Evolutionary conservation across 2,797 vertebrate genomes (phyloP).

Genomic region (Merluccius polli): DNA sequence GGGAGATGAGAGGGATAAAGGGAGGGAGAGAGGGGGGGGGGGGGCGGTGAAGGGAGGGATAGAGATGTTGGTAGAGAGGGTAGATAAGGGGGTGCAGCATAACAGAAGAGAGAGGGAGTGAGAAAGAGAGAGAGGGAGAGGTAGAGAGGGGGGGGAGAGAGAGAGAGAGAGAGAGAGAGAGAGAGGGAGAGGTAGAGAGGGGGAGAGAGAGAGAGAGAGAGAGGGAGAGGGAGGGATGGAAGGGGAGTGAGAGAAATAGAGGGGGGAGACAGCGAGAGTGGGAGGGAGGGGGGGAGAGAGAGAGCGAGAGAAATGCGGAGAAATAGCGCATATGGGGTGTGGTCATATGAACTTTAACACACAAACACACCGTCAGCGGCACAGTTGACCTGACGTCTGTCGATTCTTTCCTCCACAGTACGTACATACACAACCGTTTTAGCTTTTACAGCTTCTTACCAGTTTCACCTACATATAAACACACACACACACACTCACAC

Average conservation of each 20-base stretch:
- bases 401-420: no score
- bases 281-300: background rate
- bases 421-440: no score
- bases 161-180: background rate
- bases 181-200: background rate
- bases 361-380: background rate
- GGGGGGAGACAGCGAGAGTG: background rate
- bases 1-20: background rate
- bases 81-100: background rate
- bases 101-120: background rate
- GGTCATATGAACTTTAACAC: constrained; percentile 40
- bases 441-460: no score
- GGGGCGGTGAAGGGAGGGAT: background rate
- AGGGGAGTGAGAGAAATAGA: background rate
- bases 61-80: background rate
- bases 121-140: background rate
- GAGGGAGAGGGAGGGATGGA: background rate
- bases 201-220: background rate
- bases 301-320: constrained; percentile 31
- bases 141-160: background rate
- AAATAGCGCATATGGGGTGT: constrained; percentile 67
- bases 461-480: background rate
- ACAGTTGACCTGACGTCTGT: no score
- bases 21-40: no score
- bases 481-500: constrained; percentile 4